Percentiles rank a stretch among this genome's conserved stretches.
phyloP scores from a whole-genome alignment of 1,140 invertebrate genomes.

The Drosophila nasuta region DNA sequence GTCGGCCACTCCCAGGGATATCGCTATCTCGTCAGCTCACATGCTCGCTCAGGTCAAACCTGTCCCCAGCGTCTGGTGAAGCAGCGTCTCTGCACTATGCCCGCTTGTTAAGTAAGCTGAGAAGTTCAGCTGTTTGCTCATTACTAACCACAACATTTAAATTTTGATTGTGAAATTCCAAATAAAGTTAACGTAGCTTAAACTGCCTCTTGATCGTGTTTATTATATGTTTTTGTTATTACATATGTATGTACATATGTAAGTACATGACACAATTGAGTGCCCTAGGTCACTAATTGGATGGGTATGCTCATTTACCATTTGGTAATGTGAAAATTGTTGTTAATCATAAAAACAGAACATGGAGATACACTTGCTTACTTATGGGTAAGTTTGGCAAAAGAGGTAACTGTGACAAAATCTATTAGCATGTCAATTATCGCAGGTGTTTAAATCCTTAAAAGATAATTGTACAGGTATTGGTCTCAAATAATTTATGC shows the following conservation, averaged over 20 bases:
- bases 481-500: too few relatives aligned
- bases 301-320: neutral
- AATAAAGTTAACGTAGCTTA: constrained; percentile 6
- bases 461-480: too few relatives aligned
- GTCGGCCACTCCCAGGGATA: constrained; percentile 65
- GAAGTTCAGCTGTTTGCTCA: neutral
- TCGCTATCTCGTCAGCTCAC: constrained; percentile 85
- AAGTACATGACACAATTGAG: neutral
- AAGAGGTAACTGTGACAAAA: too few relatives aligned
- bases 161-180: constrained; percentile 9
- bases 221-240: neutral
- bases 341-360: too few relatives aligned
- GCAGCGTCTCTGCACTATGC: constrained; percentile 85
- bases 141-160: neutral
- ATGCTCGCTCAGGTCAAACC: constrained; percentile 88
- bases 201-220: neutral
- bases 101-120: constrained; percentile 37
- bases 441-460: too few relatives aligned
- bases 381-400: too few relatives aligned
- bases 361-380: too few relatives aligned
- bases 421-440: too few relatives aligned
- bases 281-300: neutral
- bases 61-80: constrained; percentile 88
- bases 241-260: neutral
- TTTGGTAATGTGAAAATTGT: too few relatives aligned